phyloP scores from a whole-genome alignment of 2,113 vertebrate species.

The Sturnira hondurensis region DNA sequence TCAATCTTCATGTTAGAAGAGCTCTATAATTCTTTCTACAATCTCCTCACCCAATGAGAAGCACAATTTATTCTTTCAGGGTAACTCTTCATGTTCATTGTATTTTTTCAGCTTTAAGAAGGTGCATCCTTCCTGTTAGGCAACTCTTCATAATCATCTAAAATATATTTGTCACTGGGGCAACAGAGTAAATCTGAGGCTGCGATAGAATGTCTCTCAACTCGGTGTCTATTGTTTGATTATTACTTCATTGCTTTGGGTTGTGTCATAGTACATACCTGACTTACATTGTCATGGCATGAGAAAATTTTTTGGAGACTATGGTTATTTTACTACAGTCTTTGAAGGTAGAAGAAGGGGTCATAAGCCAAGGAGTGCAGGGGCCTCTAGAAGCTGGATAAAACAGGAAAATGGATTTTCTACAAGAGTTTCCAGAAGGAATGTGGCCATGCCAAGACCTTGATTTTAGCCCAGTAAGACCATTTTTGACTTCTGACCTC shows the following conservation, averaged over 20 bases:
- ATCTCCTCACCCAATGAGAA: background rate
- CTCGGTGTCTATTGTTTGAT: background rate
- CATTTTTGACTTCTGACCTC: background rate
- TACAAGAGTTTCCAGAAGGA: background rate
- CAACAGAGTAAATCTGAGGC: background rate
- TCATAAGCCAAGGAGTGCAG: background rate
- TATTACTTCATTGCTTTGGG: background rate
- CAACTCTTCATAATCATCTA: background rate
- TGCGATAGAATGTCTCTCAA: accelerated
- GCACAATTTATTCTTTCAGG: background rate
- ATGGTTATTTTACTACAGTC: background rate
- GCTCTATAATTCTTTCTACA: background rate
- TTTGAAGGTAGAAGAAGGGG: background rate
- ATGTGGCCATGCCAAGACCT: background rate
- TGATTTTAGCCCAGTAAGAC: background rate
- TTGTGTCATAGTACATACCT: background rate
- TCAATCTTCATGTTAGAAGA: background rate
- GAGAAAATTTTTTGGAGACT: background rate
- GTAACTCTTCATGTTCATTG: background rate
- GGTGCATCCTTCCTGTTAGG: background rate
- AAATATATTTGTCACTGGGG: background rate
- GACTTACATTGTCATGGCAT: background rate
- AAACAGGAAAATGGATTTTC: background rate
- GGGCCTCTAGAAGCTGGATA: background rate
- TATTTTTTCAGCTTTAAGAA: background rate